phyloP scores from a whole-genome alignment of 2,113 vertebrate genomes.

The Ciconia boyciana region DNA sequence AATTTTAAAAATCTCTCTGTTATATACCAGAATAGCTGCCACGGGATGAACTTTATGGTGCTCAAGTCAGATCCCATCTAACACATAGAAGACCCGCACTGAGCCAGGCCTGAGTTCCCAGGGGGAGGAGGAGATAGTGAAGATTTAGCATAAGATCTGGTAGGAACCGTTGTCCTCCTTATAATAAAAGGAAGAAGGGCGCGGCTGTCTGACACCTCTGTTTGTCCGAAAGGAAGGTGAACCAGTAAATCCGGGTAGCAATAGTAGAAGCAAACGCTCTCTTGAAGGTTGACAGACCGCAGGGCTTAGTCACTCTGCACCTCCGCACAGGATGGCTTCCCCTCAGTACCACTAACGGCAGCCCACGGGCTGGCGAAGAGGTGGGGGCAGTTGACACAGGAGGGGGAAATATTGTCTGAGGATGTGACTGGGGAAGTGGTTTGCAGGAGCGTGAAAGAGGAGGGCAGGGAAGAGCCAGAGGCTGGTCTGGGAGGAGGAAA shows the following conservation, averaged over 20 bases:
- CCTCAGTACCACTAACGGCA: not conserved
- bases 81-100: not conserved
- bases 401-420: not conserved
- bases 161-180: not conserved
- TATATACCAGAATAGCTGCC: not conserved
- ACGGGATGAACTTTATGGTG: not conserved
- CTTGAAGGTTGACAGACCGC: not conserved
- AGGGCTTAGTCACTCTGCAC: not conserved
- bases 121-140: not conserved
- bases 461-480: not conserved
- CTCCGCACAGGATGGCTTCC: not conserved
- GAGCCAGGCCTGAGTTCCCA: not conserved
- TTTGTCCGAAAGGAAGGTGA: not conserved
- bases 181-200: not conserved
- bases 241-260: not conserved
- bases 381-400: not conserved
- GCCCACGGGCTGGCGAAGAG: not conserved
- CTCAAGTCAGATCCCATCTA: not conserved
- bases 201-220: not conserved
- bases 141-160: not conserved
- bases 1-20: not conserved
- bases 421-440: not conserved
- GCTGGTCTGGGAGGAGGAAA: not conserved
- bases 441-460: not conserved
- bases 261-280: not conserved